These are phyloP conservation scores for Lagothrix lagotricha DNA, from an alignment of 2,797 vertebrate genomes.

Conservation along the genomic window DNA sequence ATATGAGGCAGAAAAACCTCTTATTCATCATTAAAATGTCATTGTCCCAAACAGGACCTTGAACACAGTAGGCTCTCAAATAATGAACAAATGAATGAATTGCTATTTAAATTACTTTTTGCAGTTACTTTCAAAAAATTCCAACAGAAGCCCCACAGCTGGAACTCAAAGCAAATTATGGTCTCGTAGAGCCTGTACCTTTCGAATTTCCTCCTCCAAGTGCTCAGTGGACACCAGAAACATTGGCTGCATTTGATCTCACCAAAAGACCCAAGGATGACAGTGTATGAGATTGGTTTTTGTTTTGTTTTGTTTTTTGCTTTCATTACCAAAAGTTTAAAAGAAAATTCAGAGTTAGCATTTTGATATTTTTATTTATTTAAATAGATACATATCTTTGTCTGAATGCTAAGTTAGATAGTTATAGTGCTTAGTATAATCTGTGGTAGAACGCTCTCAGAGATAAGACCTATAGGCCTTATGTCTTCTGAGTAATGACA, in stretches of 20 bases:
- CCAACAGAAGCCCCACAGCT: conserved; percentile 94
- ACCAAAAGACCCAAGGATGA: conserved; percentile 95
- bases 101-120: conserved; percentile 61
- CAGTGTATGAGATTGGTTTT: conserved; percentile 85
- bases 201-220: conserved; percentile 93
- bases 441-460: neutral
- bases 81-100: conserved; percentile 17
- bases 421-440: neutral
- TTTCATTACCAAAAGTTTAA: neutral
- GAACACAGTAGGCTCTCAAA: neutral
- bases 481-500: neutral
- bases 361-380: neutral
- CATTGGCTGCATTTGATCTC: conserved; percentile 94
- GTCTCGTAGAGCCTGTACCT: conserved; percentile 92
- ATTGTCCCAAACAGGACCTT: neutral
- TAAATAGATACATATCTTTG: neutral
- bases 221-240: conserved; percentile 91
- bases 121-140: conserved; percentile 97
- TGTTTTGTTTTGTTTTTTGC: neutral
- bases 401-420: neutral
- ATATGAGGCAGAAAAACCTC: neutral
- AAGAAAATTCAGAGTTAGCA: neutral
- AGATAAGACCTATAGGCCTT: neutral
- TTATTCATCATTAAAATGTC: neutral
- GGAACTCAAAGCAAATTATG: conserved; percentile 97